phyloP scores from a whole-genome alignment of 2,113 vertebrate genomes.

The Datnioides undecimradiatus region DNA sequence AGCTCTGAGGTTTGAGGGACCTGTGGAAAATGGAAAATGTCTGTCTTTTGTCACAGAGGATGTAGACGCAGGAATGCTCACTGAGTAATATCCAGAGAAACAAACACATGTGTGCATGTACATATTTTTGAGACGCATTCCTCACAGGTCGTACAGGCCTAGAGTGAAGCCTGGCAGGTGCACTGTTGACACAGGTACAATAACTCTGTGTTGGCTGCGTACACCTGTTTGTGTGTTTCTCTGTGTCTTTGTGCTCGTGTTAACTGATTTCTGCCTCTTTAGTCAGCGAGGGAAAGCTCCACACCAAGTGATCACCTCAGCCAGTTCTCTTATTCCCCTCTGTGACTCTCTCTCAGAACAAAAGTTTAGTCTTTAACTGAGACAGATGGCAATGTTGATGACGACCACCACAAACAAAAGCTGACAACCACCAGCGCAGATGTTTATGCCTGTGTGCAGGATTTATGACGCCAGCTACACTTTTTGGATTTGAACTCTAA shows the following conservation, averaged over 20 bases:
- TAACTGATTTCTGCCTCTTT: constrained; percentile 47
- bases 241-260: not conserved
- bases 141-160: constrained; percentile 18
- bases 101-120: not conserved
- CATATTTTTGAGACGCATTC: constrained; percentile 49
- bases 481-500: constrained; percentile 43
- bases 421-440: constrained; percentile 33
- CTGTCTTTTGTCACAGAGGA: constrained; percentile 12
- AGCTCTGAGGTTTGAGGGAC: not conserved
- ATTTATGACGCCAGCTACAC: constrained; percentile 38
- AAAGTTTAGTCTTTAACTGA: constrained; percentile 36
- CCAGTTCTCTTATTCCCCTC: constrained; percentile 23
- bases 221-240: constrained; percentile 41
- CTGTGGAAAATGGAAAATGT: constrained; percentile 14
- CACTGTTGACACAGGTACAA: constrained; percentile 68
- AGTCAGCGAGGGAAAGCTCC: constrained; percentile 33
- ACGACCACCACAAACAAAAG: constrained; percentile 40
- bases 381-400: constrained; percentile 58
- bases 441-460: constrained; percentile 27
- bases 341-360: constrained; percentile 21
- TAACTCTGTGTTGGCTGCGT: constrained; percentile 60
- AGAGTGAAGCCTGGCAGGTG: constrained; percentile 55
- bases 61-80: not conserved
- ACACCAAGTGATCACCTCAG: constrained; percentile 12
- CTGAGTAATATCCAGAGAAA: not conserved